Base-by-base conservation (phyloP, 2,888 invertebrate species). In the Amiota communis region DNA sequence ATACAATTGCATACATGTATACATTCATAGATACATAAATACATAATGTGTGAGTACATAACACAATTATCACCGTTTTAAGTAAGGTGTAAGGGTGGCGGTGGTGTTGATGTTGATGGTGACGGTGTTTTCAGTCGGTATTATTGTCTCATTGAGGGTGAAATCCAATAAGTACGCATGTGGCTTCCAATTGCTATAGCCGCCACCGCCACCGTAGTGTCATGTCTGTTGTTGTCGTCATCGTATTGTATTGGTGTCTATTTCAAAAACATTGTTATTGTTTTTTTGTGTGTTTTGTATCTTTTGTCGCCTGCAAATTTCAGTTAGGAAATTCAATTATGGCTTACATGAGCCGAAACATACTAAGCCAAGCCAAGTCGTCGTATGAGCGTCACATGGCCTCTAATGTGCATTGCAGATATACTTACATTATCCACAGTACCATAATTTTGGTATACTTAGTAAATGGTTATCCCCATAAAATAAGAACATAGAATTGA, bases 91-190 rank as follows among this genome's bases (percentile, higher is more conserved):
- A 49, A 17, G 15, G 49, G 8, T 48, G 10, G 13, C n/a, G 48
- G 46, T 51, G 11, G 2, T 20, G 12, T 13, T 23, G 15, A 53
- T 17, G 47, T 48, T 12, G 2, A 2, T n/a, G 36, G 17, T 67
- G 51, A 15, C 23, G 67, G 65, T 63, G 63, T 46, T n/a, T n/a
- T 12, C 63, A 47, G 36, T 63, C 53, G 36, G 17, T n/a, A 63
- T 47, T 63, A 15, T n/a, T 8, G n/a, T 12, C 63, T 46, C 10
- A 17, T 17, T 68, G n/a, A 68, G 67, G 67, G 67, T 68, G 67
- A 51, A 53, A 68, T 53, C 36, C n/a, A 68, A 68, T 68, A 68
- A 36, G 51, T 36, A 68, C 51, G 53, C 67, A 68, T 47, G 51
- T 20, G 67, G 67, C 53, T 68, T 68, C 67, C 4, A 9, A 48